Conservation (phyloP, 2,113 vertebrate species). For the Cottus gobio region DNA sequence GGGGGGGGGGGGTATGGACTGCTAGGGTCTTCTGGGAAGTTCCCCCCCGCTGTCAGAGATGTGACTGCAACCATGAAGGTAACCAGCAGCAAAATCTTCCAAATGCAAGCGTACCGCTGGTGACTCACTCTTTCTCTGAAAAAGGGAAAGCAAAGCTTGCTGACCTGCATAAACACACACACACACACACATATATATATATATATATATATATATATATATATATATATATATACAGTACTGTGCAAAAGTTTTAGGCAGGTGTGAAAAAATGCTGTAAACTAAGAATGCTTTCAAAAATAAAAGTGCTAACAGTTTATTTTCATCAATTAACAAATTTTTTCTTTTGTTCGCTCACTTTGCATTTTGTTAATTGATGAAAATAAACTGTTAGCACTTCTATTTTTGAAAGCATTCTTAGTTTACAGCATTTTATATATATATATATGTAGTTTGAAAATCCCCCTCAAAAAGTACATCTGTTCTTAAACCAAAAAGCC, state of each 20-base stretch:
- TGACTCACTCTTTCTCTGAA: slow-evolving; percentile 59
- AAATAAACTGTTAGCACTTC: too few relatives aligned
- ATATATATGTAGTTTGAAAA: slow-evolving; percentile 26
- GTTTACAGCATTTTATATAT: too few relatives aligned
- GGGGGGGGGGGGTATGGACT: slow-evolving; percentile 33
- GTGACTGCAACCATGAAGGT: slow-evolving; percentile 33
- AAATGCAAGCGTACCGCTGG: slow-evolving; percentile 32
- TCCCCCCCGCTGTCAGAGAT: slow-evolving; percentile 56
- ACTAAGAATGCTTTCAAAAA: too few relatives aligned
- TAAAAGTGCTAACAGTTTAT: too few relatives aligned
- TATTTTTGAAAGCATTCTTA: too few relatives aligned
- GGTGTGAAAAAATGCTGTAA: too few relatives aligned
- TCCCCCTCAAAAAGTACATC: slow-evolving; percentile 37
- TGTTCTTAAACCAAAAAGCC: neutral
- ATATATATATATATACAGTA: neutral
- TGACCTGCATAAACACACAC: slow-evolving; percentile 35
- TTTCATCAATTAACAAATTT: too few relatives aligned
- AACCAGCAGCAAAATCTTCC: slow-evolving; percentile 23
- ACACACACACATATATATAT: too few relatives aligned
- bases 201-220: too few relatives aligned
- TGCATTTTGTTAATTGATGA: too few relatives aligned
- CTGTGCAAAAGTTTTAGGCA: too few relatives aligned
- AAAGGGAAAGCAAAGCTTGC: slow-evolving; percentile 38
- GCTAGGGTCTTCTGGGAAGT: slow-evolving; percentile 73
- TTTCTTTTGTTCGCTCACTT: too few relatives aligned